Evolutionary conservation across 1,140 invertebrate species (phyloP).

Genomic region (Cyphomyrmex costatus): DNA sequence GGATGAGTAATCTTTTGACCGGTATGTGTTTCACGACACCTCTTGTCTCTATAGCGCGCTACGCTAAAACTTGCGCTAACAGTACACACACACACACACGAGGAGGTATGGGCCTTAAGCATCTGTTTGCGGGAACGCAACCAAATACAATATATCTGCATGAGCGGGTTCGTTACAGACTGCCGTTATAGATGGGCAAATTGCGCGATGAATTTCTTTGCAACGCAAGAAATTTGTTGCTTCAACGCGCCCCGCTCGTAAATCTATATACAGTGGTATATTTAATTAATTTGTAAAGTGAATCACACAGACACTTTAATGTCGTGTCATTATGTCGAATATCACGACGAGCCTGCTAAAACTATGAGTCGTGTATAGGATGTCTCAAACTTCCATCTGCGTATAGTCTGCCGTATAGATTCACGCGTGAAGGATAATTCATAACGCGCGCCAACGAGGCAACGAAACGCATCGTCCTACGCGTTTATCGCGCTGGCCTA

Average conservation of each 20-base stretch:
- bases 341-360: not conserved
- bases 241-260: not conserved
- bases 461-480: constrained; percentile 10
- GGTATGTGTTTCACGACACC: constrained; percentile 25
- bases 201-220: constrained; percentile 15
- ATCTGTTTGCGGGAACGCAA: not conserved
- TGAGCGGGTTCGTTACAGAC: not conserved
- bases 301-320: not conserved
- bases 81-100: not conserved
- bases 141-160: too few relatives aligned
- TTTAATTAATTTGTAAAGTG: constrained; percentile 13
- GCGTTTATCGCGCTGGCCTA: constrained; percentile 21
- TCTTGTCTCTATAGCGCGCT: constrained; percentile 9
- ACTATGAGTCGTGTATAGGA: not conserved
- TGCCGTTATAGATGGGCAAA: not conserved
- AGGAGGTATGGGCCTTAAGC: constrained; percentile 40
- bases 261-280: constrained; percentile 4
- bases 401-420: not conserved
- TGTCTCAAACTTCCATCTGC: not conserved
- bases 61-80: not conserved
- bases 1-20: constrained; percentile 64
- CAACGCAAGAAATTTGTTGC: not conserved
- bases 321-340: not conserved
- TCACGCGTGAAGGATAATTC: constrained; percentile 36
- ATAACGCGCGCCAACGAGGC: constrained; percentile 2